Evolutionary conservation across 2,113 vertebrate genomes (phyloP), one percentile per base, ranked within the genome.

Genomic region (Phyllostomus hastatus): DNA sequence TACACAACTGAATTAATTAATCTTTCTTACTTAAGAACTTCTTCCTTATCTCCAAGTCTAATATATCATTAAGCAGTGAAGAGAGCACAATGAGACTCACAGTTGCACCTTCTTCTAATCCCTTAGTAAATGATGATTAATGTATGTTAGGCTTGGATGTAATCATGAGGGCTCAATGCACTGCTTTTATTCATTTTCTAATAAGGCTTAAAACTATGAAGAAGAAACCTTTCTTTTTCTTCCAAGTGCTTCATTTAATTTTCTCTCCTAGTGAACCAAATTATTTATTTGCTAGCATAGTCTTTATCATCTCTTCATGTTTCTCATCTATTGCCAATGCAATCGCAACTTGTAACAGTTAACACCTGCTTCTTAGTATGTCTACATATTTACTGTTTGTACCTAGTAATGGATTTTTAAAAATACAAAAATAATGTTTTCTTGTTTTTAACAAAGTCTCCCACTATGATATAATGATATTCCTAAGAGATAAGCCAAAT

Each of bases 151-250:
- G 26, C 3, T 94, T 88, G 72, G 46, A 84, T 73, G 59, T 85
- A 93, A 96, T 91, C 81, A 83, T 43, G 72, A 73, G 38, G 35
- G 4, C 86, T 92, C 84, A 90, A 85, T n/a, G 73, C 48, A 67
- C 31, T 52, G 48, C 31, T 85, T 76, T 93, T 81, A 84, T 90
- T 90, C 90, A 96, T 95, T 97, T 97, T 96, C 66, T 84, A 96
- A 69, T 95, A 93, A 97, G 43, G 33, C 82, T 94, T 94, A 89
- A 94, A 78, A 78, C 90, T 96, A 59, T 70, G 50, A 90, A 90
- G 80, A 94, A 94, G 52, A 84, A 96, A 87, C n/a, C n/a, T 95
- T 91, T 91, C 31, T 69, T 95, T 94, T 83, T 70, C 75, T 93
- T 87, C 86, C 19, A 79, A 89, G 79, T 89, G 48, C 19, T 89